phyloP scores from a whole-genome alignment of 1,140 invertebrate species.

The Cataglyphis hispanica region DNA sequence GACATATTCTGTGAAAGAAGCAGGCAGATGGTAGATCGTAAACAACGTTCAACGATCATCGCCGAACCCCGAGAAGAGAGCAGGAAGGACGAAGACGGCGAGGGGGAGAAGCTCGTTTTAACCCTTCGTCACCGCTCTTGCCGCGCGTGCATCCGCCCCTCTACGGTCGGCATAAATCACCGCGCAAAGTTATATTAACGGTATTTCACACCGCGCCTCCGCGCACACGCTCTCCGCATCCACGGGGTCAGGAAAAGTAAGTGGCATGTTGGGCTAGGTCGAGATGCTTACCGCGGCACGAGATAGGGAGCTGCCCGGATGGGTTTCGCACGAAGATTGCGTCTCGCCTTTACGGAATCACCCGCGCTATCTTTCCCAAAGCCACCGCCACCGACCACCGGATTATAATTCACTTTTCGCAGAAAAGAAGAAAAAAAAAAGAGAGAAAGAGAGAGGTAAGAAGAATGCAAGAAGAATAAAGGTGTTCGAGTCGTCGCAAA shows the following conservation, averaged over 20 bases:
- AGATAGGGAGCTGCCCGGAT: slow-evolving; percentile 49
- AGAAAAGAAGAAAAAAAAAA: not conserved
- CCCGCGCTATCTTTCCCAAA: slow-evolving; percentile 40
- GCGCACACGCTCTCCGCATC: slow-evolving; percentile 23
- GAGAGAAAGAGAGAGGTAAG: no score
- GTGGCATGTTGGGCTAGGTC: slow-evolving; percentile 45
- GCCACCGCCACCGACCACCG: slow-evolving; percentile 3
- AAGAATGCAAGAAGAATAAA: slow-evolving; percentile 3
- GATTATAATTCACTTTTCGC: slow-evolving; percentile 55
- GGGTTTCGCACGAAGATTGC: slow-evolving; percentile 56
- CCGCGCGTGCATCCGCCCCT: not conserved
- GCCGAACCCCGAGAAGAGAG: not conserved
- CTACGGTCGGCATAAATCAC: slow-evolving; percentile 73
- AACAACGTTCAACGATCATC: slow-evolving; percentile 72
- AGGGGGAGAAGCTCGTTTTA: slow-evolving; percentile 18
- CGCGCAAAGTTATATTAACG: slow-evolving; percentile 77
- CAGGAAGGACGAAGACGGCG: not conserved
- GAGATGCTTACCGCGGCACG: slow-evolving; percentile 42
- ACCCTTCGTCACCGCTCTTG: slow-evolving; percentile 52
- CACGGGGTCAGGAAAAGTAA: slow-evolving; percentile 34
- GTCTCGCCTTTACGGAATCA: slow-evolving; percentile 51
- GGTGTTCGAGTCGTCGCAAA: slow-evolving; percentile 1
- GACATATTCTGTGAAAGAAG: slow-evolving; percentile 3
- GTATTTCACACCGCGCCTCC: slow-evolving; percentile 68
- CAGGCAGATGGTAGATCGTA: slow-evolving; percentile 46